Conservation (phyloP, 2,797 vertebrate species). For the Capromys pilorides region DNA sequence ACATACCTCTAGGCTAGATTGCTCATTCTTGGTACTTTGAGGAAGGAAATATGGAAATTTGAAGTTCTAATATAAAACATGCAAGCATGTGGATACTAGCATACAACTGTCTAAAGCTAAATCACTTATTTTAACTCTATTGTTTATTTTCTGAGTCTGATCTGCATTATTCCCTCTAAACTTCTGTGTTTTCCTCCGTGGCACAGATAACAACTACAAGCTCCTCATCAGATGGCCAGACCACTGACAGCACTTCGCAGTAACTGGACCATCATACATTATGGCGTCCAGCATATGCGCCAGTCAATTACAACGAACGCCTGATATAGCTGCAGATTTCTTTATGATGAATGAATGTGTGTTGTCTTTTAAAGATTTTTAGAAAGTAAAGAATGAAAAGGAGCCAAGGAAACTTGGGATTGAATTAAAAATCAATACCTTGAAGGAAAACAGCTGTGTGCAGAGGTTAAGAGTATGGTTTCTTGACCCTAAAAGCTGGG, state of each 20-base stretch:
- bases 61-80: neutral
- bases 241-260: neutral
- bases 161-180: slow-evolving; percentile 25
- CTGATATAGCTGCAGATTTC: neutral
- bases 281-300: neutral
- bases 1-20: neutral
- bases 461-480: neutral
- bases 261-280: neutral
- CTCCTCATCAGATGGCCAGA: neutral
- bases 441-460: neutral
- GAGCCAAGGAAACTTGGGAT: neutral
- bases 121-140: neutral
- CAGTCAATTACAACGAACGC: neutral
- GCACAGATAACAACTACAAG: neutral
- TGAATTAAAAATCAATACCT: slow-evolving; percentile 4
- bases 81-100: neutral
- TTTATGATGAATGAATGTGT: neutral
- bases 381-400: neutral
- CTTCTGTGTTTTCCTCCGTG: neutral
- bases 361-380: slow-evolving; percentile 38
- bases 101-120: neutral
- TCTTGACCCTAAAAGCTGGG: neutral
- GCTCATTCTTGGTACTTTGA: neutral
- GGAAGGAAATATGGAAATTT: neutral
- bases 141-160: neutral